Base-by-base conservation (phyloP, 2,888 invertebrate species). In the Colostygia pectinataria region DNA sequence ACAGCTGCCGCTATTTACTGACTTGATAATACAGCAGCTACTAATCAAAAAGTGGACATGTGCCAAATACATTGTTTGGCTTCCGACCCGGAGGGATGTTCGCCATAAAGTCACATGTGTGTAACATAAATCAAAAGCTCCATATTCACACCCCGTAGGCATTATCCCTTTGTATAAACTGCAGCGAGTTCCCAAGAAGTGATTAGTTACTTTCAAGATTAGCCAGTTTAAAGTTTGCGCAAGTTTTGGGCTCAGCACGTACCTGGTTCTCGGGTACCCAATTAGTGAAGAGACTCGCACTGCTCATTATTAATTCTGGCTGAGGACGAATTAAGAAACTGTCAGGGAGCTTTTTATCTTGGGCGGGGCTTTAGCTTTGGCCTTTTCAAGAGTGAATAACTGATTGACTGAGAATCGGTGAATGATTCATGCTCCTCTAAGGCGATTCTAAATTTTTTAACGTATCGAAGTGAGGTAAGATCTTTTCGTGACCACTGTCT, bases 121-220 rank as follows among this genome's bases (percentile, higher is more conserved):
- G 18, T 9, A 9, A 15, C 32, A 15, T 33, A 10, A 33, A 33
- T 20, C 33, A 10, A 10, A 33, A 20, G 33, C 25, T 28, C 15
- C 15, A 34, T 40, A 25, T 15, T 25, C 9, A 32, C 48, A 33
- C 27, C 33, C 31, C 34, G 27, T 48, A 33, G 34, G 15, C n/a
- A 8, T 18, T 7, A 41, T 25, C 24, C n/a, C 24, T 46, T 38
- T 15, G 33, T 33, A 31, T n/a, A 40, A 15, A 53, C 47, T 51
- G 53, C 50, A 55, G 50, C 20, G 20, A 32, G 39, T 46, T 53
- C 40, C 24, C 44, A 37, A 52, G 53, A 49, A 59, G 49, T 44
- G 43, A 54, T 56, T 49, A 47, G 47, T 49, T 50, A 51, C 46
- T 49, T 50, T 46, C 39, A 47, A 27, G 52, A 53, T 57, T 53